A percentile compares a stretch with the other conserved stretches of the same genome.
Conservation (phyloP, 1,140 invertebrate genomes). For the Anastrepha obliqua region DNA sequence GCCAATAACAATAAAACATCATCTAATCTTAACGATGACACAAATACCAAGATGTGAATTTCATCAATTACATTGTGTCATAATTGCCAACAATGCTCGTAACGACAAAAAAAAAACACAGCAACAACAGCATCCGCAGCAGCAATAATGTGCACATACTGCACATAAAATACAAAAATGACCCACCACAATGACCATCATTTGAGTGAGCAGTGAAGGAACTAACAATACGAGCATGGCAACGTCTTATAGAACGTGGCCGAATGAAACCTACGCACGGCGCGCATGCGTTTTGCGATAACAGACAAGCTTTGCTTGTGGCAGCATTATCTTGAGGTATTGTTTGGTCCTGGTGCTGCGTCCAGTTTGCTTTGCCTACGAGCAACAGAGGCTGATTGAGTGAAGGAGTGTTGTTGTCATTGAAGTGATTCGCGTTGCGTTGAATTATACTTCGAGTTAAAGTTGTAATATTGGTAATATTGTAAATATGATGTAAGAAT, state of each 20-base stretch:
- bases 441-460: slow-evolving; percentile 1
- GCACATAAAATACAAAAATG: slow-evolving; percentile 42
- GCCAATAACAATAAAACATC: slow-evolving; percentile 49
- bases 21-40: slow-evolving; percentile 53
- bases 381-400: neutral
- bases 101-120: neutral
- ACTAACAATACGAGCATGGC: neutral
- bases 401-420: neutral
- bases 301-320: neutral
- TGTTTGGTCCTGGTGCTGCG: neutral
- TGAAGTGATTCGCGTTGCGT: slow-evolving; percentile 2
- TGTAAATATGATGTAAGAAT: slow-evolving; percentile 41
- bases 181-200: slow-evolving; percentile 23
- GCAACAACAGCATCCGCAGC: neutral
- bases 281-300: slow-evolving; percentile 29
- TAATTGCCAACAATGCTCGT: slow-evolving; percentile 33
- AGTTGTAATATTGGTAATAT: slow-evolving; percentile 10
- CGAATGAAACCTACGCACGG: slow-evolving; percentile 10
- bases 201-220: slow-evolving; percentile 1
- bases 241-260: neutral
- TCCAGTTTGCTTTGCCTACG: neutral
- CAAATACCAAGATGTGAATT: slow-evolving; percentile 52
- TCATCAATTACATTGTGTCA: slow-evolving; percentile 53
- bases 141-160: slow-evolving; percentile 25
- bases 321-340: slow-evolving; percentile 27